phyloP scores from a whole-genome alignment of 2,797 vertebrate genomes.

The Emydoidea blandingii region DNA sequence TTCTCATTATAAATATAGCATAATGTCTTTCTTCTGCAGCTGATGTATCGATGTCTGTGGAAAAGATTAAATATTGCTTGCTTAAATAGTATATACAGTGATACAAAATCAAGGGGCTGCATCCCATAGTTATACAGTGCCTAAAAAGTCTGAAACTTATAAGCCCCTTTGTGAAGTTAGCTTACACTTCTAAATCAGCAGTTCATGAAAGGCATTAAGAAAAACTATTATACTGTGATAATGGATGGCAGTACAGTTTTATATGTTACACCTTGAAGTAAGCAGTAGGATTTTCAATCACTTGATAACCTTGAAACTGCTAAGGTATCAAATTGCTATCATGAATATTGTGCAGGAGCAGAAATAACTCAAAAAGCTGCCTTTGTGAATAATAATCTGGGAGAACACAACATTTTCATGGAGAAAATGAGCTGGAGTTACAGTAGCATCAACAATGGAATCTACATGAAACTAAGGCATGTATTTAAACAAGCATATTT shows the following conservation, averaged over 20 bases:
- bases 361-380: constrained; percentile 84
- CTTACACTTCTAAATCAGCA: constrained; percentile 83
- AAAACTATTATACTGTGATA: constrained; percentile 83
- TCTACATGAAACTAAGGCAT: constrained; percentile 62
- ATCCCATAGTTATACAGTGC: constrained; percentile 42
- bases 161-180: constrained; percentile 77
- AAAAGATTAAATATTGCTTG: constrained; percentile 68
- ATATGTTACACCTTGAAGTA: constrained; percentile 86
- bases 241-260: constrained; percentile 82
- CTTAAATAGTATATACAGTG: constrained; percentile 7
- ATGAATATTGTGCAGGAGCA: constrained; percentile 84
- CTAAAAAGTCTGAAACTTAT: constrained; percentile 61
- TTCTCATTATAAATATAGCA: constrained; percentile 38
- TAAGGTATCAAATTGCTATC: constrained; percentile 87
- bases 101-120: constrained; percentile 19
- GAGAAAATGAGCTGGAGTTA: constrained; percentile 73
- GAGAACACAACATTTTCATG: constrained; percentile 72
- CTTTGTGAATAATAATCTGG: constrained; percentile 85
- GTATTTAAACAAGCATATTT: constrained; percentile 71
- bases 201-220: constrained; percentile 84
- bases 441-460: constrained; percentile 66
- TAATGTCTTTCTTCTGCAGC: constrained; percentile 41
- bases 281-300: constrained; percentile 86
- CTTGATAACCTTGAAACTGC: constrained; percentile 88
- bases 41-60: constrained; percentile 51